Percentiles rank a stretch among this genome's conserved stretches.
These are phyloP conservation scores for Hemiscyllium ocellatum DNA, from an alignment of 2,113 vertebrate genomes.

Conservation along the genomic window DNA sequence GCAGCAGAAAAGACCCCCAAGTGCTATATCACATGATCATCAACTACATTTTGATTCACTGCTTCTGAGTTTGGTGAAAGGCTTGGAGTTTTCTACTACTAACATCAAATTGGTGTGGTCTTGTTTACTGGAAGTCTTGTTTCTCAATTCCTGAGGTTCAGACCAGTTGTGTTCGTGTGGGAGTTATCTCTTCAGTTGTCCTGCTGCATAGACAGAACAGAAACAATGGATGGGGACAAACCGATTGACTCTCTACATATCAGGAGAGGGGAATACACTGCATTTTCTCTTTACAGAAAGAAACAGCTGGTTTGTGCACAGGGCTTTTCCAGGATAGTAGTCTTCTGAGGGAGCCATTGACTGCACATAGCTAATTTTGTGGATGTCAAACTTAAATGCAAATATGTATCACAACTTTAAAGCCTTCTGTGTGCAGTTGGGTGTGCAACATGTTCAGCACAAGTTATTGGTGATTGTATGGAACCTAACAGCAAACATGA, in stretches of 20 bases:
- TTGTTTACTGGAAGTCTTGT: no score
- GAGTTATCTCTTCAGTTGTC: no score
- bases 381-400: background rate
- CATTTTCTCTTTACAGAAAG: background rate
- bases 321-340: background rate
- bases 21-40: no score
- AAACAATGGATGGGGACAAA: no score
- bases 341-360: background rate
- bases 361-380: background rate
- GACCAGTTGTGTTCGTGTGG: no score
- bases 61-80: no score
- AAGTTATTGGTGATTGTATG: background rate
- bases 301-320: background rate
- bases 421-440: background rate
- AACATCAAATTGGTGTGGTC: no score
- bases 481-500: background rate
- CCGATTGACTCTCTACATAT: background rate
- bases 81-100: no score
- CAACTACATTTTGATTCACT: no score
- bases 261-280: background rate
- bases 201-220: no score
- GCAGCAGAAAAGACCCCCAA: no score
- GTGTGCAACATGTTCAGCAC: background rate
- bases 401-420: background rate
- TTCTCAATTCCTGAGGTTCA: no score